Base-by-base conservation (phyloP, 2,797 vertebrate genomes). In the Catostomus latipinnis region DNA sequence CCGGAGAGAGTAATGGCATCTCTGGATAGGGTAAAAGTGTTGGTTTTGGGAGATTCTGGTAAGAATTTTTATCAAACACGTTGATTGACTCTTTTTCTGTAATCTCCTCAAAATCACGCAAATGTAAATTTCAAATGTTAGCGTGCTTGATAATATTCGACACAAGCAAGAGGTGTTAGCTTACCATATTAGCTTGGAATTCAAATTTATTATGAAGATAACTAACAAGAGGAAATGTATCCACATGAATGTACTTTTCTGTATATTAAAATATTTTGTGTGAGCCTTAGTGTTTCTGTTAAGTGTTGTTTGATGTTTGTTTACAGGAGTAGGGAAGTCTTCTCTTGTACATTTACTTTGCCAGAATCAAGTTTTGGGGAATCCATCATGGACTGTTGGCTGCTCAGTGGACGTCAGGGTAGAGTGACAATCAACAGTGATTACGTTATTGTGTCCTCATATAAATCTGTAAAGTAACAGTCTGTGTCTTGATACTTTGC, bases 351-450 rank as follows among this genome's bases (percentile, higher is more conserved):
- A 99, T 86, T 92, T 99, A 69, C 83, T 99, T 0, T 99, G 98
- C 88, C 98, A 98, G 73, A 98, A 97, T 90, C 97, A 98, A 71
- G 97, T 98, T 75, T 85, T 99, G 88, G 97, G 96, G 84, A 99
- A 99, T 86, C 98, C 98, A 0, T 99, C 97, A 0, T 99, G 98
- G 98, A 99, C 98, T 0, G 97, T 99, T 52, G 98, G 98, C 82
- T 99, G 98, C 81, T 99, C 98, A 0, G 96, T 99, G 91, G 98
- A 99, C 81, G 96, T 99, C 50, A 93, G 98, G 95, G 98, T 99
- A 65, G 6, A 52, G 7, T 54, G 14, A 50, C 9, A 71, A 49
- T 70, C 7, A 1, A 1, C 2, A 57, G 1, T 58, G 0, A 57
- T 82, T 7, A 13, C 10, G 1, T 60, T 9, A 8, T 9, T 52